Percentiles rank a stretch among this genome's conserved stretches.
phyloP scores from a whole-genome alignment of 2,797 vertebrate species.

The Hylomyscus alleni region DNA sequence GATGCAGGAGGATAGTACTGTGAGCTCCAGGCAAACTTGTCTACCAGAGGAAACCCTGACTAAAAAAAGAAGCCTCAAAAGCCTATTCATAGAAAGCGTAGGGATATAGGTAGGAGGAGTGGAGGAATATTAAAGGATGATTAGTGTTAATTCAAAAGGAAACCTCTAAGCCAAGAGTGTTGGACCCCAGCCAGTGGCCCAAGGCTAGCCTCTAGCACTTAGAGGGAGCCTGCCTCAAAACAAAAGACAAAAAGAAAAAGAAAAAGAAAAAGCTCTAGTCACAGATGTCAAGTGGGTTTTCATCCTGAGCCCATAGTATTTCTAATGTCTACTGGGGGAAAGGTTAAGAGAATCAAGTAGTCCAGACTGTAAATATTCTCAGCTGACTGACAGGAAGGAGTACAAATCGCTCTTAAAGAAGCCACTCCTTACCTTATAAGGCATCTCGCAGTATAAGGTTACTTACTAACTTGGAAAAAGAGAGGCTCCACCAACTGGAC shows the following conservation, averaged over 20 bases:
- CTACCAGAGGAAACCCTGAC: not conserved
- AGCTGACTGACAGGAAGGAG: not conserved
- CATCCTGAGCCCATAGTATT: not conserved
- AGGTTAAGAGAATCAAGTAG: no score
- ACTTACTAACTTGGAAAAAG: not conserved
- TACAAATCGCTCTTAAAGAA: not conserved
- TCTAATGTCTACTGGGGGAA: not conserved
- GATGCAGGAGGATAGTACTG: not conserved
- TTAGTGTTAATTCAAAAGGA: not conserved
- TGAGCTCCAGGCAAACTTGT: not conserved
- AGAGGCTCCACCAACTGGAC: no score
- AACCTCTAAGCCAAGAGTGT: not conserved
- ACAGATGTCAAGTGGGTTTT: not conserved
- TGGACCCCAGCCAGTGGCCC: not conserved
- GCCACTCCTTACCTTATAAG: not conserved
- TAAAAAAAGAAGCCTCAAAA: not conserved
- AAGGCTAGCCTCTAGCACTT: not conserved
- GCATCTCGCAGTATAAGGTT: not conserved
- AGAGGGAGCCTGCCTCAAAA: not conserved
- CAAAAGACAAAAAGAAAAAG: not conserved
- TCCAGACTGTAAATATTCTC: not conserved
- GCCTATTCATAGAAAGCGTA: not conserved
- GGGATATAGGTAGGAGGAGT: not conserved
- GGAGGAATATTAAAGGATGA: not conserved
- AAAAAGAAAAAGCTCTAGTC: not conserved